A percentile compares a stretch with the other conserved stretches of the same genome.
These are phyloP conservation scores for Clepsis dumicolana DNA, from an alignment of 2,888 invertebrate species.

Conservation along the genomic window DNA sequence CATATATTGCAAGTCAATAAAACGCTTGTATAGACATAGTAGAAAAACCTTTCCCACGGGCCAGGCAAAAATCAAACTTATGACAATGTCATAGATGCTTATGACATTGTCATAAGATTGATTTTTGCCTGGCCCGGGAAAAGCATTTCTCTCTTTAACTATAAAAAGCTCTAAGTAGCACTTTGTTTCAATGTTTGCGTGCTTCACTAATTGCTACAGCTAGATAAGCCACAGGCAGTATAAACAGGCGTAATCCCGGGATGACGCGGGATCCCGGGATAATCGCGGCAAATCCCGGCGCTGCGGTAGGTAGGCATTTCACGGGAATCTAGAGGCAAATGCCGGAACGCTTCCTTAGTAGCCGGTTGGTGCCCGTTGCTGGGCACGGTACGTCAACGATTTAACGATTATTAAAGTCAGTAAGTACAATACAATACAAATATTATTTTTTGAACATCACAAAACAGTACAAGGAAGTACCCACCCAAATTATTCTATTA, in stretches of 20 bases:
- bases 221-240: constrained; percentile 29
- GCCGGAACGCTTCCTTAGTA: constrained; percentile 67
- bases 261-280: constrained; percentile 32
- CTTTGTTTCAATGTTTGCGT: background rate
- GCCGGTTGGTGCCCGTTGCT: constrained; percentile 56
- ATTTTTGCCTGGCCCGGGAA: too few relatives aligned
- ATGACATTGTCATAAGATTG: too few relatives aligned
- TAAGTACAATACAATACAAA: too few relatives aligned
- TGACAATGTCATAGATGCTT: too few relatives aligned
- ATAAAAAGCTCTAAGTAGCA: too few relatives aligned
- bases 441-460: too few relatives aligned
- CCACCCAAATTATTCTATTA: too few relatives aligned
- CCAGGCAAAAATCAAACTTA: too few relatives aligned
- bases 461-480: background rate
- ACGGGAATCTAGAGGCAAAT: constrained; percentile 63
- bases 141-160: too few relatives aligned
- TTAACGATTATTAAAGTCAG: background rate
- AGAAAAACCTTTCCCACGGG: too few relatives aligned
- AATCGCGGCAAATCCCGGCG: constrained; percentile 67
- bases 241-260: constrained; percentile 47
- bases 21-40: too few relatives aligned
- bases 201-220: constrained; percentile 20
- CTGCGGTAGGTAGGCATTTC: constrained; percentile 80
- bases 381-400: constrained; percentile 8
- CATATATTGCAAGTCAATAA: too few relatives aligned